Evolutionary conservation across 2,113 vertebrate species (phyloP), one percentile per base, ranked within the genome.

Genomic region (Chlorodrepanis virens): DNA sequence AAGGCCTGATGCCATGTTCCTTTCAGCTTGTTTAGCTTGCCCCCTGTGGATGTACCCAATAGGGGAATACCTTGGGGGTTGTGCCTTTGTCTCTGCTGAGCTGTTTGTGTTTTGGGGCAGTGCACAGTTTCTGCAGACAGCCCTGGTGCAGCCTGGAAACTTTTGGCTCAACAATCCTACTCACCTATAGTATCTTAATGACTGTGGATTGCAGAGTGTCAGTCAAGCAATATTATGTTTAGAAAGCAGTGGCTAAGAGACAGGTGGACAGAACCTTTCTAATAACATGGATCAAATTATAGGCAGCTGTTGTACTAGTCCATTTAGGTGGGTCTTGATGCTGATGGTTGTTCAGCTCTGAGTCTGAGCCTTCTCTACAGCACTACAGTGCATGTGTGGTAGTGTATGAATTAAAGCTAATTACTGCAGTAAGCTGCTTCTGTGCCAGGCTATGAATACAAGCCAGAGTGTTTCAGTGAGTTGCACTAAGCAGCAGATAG

Each of bases 351-450:
- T 68, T 82, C 65, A 60, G 33, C 52, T 89, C 57, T 76, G 69
- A 60, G 33, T 53, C 28, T 82, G 45, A 76, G 77, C 45, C 23
- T 82, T 71, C 33, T 93, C 39, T 67, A 31, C 50, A 80, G 42
- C 59, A 69, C 9, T 54, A 63, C 52, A 69, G 29, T 82, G 60
- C 39, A 63, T 54, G 64, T 16, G 11, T 90, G 68, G 33, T 35
- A 77, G 50, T 31, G 42, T 86, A 72, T 61, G 84, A 83, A 67
- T 81, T 87, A 93, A 77, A 91, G 63, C 84, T 93, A 93, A 91
- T 91, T 91, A 91, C 50, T 35, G 24, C 64, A 93, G 47, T 86
- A 86, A 88, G 71, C 79, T 86, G 87, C 82, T 90, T 70, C 90
- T 90, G 25, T 90, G 79, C 68, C 85, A 90, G 92, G 59, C 71